Evolutionary conservation across 2,888 invertebrate species (phyloP).

Genomic region (Drosophila parthenogenetica): DNA sequence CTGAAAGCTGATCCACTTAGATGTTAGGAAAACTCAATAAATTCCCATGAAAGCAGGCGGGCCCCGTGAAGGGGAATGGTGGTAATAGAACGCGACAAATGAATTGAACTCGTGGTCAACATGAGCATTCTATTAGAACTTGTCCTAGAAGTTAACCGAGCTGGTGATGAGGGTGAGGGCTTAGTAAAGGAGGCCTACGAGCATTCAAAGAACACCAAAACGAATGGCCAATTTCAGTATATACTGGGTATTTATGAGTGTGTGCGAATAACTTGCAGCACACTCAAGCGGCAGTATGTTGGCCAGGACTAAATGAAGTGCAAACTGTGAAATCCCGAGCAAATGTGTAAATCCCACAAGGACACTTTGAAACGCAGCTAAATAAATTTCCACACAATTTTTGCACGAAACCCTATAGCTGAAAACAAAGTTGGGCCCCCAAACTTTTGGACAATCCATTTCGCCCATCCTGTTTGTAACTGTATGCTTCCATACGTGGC

Average conservation of each 20-base stretch:
- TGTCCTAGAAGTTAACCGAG: slow-evolving; percentile 12
- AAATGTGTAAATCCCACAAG: slow-evolving; percentile 63
- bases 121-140: slow-evolving; percentile 38
- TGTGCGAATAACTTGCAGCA: slow-evolving; percentile 24
- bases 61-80: not conserved
- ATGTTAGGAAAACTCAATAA: slow-evolving; percentile 64
- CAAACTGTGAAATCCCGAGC: slow-evolving; percentile 53
- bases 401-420: slow-evolving; percentile 49
- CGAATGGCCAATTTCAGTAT: slow-evolving; percentile 39
- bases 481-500: slow-evolving; percentile 25
- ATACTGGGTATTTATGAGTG: slow-evolving; percentile 36
- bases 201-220: slow-evolving; percentile 27
- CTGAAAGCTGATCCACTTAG: slow-evolving; percentile 62
- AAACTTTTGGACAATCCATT: slow-evolving; percentile 22
- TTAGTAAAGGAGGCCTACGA: not conserved
- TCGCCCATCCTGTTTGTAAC: no score
- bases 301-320: slow-evolving; percentile 63
- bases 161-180: not conserved
- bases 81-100: slow-evolving; percentile 42
- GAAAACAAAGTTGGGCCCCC: slow-evolving; percentile 15
- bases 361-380: slow-evolving; percentile 56
- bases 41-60: slow-evolving; percentile 53
- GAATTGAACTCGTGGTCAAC: slow-evolving; percentile 63
- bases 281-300: slow-evolving; percentile 16
- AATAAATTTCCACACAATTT: slow-evolving; percentile 68